Base-by-base conservation (phyloP, 2,797 vertebrate genomes). In the Thaleichthys pacificus region DNA sequence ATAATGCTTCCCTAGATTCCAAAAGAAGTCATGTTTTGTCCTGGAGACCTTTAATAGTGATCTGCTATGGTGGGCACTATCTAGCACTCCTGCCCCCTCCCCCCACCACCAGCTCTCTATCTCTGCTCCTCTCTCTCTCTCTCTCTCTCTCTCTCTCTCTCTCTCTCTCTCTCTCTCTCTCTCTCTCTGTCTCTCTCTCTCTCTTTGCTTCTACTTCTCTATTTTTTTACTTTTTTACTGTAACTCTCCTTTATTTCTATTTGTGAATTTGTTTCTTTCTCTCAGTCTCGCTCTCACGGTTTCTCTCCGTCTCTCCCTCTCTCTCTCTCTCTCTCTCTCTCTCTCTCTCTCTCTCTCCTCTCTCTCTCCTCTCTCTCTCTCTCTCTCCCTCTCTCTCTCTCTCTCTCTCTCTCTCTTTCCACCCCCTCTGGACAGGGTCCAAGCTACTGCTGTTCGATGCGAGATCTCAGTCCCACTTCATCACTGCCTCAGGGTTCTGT, bases 1-100 rank as follows among this genome's bases (percentile, higher is more conserved):
- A 21, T 67, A 49, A 62, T 63, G 70, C 79, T 32, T 22, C 32
- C 69, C 38, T 74, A 76, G 70, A 72, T 69, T 71, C 66, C 67
- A 81, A 73, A 73, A 84, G 75, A 73, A 79, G 54, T 67, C 63
- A 70, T 73, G 58, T 60, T 61, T 63, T 70, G 60, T 19, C 12
- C 61, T 57, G 38, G 32, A 68, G 47, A 68, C 62, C 57, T 75
- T 82, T 76, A 64, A 66, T 56, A 17, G 9, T 54, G 49, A 68
- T 56, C 21, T 68, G n/a, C 11, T 26, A 54, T 56, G 42, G 24
- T 51, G 22, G 61, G 61, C 57, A 26, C 56, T 32, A 49, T 58
- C 73, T 68, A 54, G 78, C 66, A 21, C 47, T 60, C 12, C 69
- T 70, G 30, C 24, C 30, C 58, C 51, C 35, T 68, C 7, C 24